Base-by-base conservation (phyloP, 2,113 vertebrate species). In the Heliornis fulica region DNA sequence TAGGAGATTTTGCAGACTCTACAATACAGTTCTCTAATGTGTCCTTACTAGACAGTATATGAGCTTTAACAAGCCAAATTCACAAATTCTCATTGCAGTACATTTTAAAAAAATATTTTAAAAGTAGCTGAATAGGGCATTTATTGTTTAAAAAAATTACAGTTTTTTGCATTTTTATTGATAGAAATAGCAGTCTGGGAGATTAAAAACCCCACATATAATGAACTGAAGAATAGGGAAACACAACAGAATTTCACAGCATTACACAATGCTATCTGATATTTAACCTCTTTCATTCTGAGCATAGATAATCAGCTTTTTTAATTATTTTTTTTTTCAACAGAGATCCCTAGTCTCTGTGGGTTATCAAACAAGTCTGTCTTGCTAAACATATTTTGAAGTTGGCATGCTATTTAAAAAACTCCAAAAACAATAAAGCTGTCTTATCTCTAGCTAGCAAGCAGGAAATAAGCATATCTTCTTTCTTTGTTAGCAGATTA, bases 1-100 rank as follows among this genome's bases (percentile, higher is more conserved):
- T 94, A 91, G 43, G 78, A 83, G 77, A 71, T 94, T 92, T 61
- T 97, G 90, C 90, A 74, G 53, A 88, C 54, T 90, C 26, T 82
- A 61, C 21, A 70, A 31, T 43, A 76, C 40, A 94, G 15, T 45
- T 91, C 28, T 86, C 40, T 91, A 78, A 92, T 64, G 81, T 64
- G 43, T n/a, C 28, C 21, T 94, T 91, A 89, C 85, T 43, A 76
- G 59, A 57, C 51, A 64, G 34, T 79, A 5, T 8, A 51, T 7
- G 17, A 94, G n/a, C 17, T 68, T 77, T 50, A 72, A 74, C 59
- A 68, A 90, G 43, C 77, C 54, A 87, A 92, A 92, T 45, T 76
- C 87, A 46, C 69, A 54, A 85, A 87, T 79, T 92, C 45, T 59
- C 23, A 29, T 32, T 66, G 28, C 21, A 87, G 10, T 80, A 57